Conservation (phyloP, 2,797 vertebrate species). For the Microhierax caerulescens region DNA sequence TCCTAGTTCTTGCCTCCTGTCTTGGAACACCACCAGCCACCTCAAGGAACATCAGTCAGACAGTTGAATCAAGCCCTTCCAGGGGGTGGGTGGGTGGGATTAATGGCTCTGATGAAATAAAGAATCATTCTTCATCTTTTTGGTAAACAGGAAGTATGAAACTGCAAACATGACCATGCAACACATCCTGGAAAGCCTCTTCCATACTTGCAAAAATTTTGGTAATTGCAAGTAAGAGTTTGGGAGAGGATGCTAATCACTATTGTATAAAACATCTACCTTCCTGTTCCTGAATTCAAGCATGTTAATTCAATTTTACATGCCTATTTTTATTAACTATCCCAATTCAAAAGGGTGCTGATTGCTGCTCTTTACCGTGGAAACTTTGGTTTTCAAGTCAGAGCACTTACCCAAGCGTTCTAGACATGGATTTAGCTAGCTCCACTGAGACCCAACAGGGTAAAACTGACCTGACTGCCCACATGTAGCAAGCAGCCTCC, state of each 20-base stretch:
- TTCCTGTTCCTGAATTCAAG: neutral
- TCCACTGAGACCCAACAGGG: neutral
- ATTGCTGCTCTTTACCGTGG: neutral
- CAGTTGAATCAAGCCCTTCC: neutral
- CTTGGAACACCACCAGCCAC: neutral
- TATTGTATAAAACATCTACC: neutral
- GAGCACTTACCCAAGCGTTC: neutral
- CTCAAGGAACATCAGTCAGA: neutral
- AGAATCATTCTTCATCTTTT: neutral
- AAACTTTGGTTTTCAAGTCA: neutral
- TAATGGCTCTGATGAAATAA: neutral
- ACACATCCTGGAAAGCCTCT: neutral
- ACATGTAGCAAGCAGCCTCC: neutral
- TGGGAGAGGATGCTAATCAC: neutral
- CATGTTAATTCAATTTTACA: neutral
- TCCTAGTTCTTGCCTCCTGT: neutral
- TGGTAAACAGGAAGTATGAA: neutral
- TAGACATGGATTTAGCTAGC: neutral
- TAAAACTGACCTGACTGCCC: neutral
- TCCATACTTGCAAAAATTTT: neutral
- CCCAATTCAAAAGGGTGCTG: neutral
- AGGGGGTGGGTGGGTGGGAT: neutral
- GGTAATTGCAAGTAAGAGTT: neutral
- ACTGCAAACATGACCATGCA: neutral
- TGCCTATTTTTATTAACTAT: neutral